phyloP scores from a whole-genome alignment of 2,797 vertebrate species.

The Rhadinocentrus ornatus region DNA sequence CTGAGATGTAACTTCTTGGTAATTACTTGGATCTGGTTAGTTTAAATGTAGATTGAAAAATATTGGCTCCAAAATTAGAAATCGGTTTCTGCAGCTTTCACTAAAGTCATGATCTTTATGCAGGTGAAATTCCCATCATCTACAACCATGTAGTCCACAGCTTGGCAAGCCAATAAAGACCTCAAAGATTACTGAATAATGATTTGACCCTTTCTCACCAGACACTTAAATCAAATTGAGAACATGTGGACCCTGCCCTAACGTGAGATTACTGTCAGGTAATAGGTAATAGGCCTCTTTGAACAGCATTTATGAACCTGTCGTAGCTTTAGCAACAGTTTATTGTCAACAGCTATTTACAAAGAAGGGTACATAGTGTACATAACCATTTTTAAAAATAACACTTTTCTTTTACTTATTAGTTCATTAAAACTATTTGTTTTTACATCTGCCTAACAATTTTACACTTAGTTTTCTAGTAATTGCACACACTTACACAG shows the following conservation, averaged over 20 bases:
- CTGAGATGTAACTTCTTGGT: neutral
- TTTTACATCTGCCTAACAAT: no score
- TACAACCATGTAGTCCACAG: neutral
- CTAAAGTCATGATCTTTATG: neutral
- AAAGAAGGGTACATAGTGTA: no score
- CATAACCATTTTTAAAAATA: no score
- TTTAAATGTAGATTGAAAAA: no score
- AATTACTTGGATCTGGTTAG: neutral
- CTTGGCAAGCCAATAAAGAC: neutral
- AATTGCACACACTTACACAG: no score
- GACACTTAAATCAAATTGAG: neutral
- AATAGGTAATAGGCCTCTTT: no score
- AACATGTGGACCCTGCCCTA: neutral
- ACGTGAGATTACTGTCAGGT: no score
- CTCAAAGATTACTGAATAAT: neutral
- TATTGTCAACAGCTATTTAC: neutral
- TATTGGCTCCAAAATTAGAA: no score
- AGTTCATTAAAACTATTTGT: neutral
- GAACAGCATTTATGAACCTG: no score
- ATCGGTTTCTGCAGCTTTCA: no score
- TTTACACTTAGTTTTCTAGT: no score
- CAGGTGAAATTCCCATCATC: no score
- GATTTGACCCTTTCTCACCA: neutral
- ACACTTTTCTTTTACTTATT: neutral
- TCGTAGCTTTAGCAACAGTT: neutral